Evolutionary conservation across 2,113 vertebrate genomes (phyloP), one percentile per base, ranked within the genome.

Genomic region (Pogona vitticeps): DNA sequence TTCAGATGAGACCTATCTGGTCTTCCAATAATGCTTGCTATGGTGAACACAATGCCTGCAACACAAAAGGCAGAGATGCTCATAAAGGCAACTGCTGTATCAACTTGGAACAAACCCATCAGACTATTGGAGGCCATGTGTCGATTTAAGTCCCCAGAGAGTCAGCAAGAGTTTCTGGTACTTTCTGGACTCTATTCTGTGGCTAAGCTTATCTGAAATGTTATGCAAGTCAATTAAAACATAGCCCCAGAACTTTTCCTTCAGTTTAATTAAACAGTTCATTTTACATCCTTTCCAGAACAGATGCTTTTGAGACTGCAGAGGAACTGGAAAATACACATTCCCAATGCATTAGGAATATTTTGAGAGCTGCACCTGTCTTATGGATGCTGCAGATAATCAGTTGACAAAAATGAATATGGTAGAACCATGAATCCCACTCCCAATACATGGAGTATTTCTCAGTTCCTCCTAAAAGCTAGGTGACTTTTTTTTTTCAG

Each of bases 151-250:
- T 63, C 56, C 52, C 38, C 58, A 86, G 70, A 20, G 70, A 80
- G 26, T 20, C 26, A 71, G 15, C 63, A 40, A 84, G 40, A 76
- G 21, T 28, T 67, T 36, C 73, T 77, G 76, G 59, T 52, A 42
- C 40, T 36, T 73, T 76, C 73, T 36, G 61, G 73, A 46, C 65
- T 40, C 31, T 20, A 73, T 78, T 85, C n/a, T 52, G 61, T 75
- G 77, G 56, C 36, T 81, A 61, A 67, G 58, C 40, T 65, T 70
- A 26, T 31, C 58, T 81, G 78, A 28, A 81, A 75, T 65, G 38
- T 86, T 81, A 75, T 73, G 46, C 36, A 52, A 81, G 38, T 78
- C 84, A 85, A 82, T 89, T 89, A 80, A 88, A 85, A 88, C 46
- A 73, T 79, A 81, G 68, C 82, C 87, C 61, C 61, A 81, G 70